A percentile compares a stretch with the other conserved stretches of the same genome.
Conservation (phyloP, 2,888 invertebrate species). For the Acrocyrtus sp. region DNA sequence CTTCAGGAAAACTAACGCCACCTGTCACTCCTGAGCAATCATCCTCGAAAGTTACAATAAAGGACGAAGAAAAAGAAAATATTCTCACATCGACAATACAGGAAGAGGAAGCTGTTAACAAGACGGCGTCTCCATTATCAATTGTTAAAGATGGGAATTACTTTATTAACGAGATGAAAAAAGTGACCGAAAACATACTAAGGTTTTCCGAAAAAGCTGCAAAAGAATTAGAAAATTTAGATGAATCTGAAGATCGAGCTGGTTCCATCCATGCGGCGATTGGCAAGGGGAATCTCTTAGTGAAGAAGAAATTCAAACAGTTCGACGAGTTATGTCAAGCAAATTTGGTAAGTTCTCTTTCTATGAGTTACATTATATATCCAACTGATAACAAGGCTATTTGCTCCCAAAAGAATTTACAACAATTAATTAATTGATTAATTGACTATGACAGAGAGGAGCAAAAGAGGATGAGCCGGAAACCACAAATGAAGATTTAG, state of each 20-base stretch:
- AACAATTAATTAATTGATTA: background rate
- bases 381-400: background rate
- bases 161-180: slow-evolving; percentile 73
- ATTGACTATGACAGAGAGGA: slow-evolving; percentile 48
- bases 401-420: no score
- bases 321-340: slow-evolving; percentile 83
- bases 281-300: slow-evolving; percentile 89
- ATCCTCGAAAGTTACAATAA: no score
- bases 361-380: background rate
- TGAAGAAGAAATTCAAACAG: slow-evolving; percentile 94
- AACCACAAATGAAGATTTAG: slow-evolving; percentile 88
- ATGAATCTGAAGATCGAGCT: slow-evolving; percentile 75
- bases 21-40: background rate
- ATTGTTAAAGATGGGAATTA: slow-evolving; percentile 79
- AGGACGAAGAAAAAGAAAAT: slow-evolving; percentile 26
- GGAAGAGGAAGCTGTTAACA: slow-evolving; percentile 2
- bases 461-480: slow-evolving; percentile 76
- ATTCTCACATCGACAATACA: background rate
- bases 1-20: slow-evolving; percentile 13
- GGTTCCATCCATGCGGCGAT: slow-evolving; percentile 88
- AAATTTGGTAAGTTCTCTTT: slow-evolving; percentile 72
- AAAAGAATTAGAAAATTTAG: slow-evolving; percentile 72
- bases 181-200: slow-evolving; percentile 79
- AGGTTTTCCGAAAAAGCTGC: slow-evolving; percentile 77
- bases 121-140: slow-evolving; percentile 14